Conservation (phyloP, 2,797 vertebrate species). For the Cossypha caffra region DNA sequence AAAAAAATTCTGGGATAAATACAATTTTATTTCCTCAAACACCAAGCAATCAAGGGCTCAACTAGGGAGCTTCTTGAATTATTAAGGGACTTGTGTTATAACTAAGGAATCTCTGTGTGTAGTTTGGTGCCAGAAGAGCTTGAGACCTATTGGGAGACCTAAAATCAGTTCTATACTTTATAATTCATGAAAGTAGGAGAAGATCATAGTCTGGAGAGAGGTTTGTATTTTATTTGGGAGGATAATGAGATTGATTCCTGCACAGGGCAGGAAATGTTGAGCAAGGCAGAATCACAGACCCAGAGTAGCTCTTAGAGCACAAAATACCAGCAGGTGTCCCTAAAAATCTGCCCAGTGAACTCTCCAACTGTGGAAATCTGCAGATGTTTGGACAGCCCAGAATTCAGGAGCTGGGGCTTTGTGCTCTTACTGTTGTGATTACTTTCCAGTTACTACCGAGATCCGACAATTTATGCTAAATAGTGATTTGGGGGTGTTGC, state of each 20-base stretch:
- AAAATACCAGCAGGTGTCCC: not conserved
- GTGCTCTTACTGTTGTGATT: accelerated
- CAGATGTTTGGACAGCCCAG: not conserved
- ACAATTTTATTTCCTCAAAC: not conserved
- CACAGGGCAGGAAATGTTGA: not conserved
- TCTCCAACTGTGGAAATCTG: not conserved
- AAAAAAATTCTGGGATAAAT: not conserved
- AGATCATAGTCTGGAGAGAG: not conserved
- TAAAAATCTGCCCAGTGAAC: not conserved
- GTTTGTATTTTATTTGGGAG: not conserved
- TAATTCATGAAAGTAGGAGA: not conserved
- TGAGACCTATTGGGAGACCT: not conserved
- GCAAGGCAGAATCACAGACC: not conserved
- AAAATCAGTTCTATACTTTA: not conserved
- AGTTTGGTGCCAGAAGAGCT: not conserved
- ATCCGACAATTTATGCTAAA: not conserved
- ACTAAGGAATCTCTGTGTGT: not conserved
- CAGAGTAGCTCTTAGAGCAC: not conserved
- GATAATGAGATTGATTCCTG: not conserved
- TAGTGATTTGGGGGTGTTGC: not conserved
- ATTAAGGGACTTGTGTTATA: accelerated
- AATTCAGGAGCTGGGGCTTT: not conserved
- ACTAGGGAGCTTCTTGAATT: not conserved
- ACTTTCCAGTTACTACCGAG: not conserved
- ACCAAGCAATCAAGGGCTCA: not conserved